These are phyloP conservation scores for Gambusia yucatana DNA, from an alignment of 2,797 vertebrate species.

Conservation along the genomic window DNA sequence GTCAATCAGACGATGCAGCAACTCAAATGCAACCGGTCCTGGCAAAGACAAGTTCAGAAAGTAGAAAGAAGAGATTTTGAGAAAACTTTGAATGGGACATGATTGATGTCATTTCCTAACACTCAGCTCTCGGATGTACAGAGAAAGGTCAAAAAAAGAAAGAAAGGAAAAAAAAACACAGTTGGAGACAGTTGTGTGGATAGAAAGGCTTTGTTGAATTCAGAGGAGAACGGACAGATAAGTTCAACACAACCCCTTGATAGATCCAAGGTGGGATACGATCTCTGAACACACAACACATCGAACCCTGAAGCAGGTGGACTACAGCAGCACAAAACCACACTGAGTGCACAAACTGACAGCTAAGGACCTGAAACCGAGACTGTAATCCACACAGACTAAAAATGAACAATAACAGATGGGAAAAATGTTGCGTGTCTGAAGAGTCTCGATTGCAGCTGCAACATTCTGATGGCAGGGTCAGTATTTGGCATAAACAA, in stretches of 20 bases:
- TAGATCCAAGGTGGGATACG: background rate
- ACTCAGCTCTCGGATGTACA: too few relatives aligned
- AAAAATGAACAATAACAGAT: background rate
- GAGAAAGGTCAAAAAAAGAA: background rate
- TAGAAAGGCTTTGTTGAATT: background rate
- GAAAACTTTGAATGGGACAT: background rate
- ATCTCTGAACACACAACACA: background rate
- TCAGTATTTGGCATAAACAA: background rate
- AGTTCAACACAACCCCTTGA: background rate
- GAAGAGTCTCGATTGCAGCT: background rate
- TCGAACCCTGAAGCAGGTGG: background rate
- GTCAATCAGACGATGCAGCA: background rate
- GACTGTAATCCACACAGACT: background rate
- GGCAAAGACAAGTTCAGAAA: background rate
- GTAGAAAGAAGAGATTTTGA: background rate
- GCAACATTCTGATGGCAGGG: background rate
- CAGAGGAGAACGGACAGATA: background rate
- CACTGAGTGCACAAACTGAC: background rate
- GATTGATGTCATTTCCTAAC: background rate
- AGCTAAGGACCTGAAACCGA: background rate
- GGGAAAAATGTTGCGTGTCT: background rate
- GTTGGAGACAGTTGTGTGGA: background rate
- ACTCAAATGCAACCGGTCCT: background rate
- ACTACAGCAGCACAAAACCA: background rate
- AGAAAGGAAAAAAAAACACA: constrained; percentile 10